Evolutionary conservation across 2,797 vertebrate genomes (phyloP), one percentile per base, ranked within the genome.

Genomic region (Paramormyrops hopkinsi): DNA sequence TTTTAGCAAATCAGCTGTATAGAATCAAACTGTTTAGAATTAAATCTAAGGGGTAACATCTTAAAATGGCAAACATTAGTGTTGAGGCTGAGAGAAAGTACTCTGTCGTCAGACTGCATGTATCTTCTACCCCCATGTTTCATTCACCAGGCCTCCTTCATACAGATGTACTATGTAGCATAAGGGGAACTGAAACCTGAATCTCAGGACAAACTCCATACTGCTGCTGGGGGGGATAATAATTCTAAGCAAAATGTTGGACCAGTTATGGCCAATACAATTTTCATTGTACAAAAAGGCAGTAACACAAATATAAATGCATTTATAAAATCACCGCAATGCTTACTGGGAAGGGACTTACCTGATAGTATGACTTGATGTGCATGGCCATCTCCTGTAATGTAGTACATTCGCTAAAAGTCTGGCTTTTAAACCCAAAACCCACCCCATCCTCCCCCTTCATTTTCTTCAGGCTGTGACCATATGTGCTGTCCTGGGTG

Each of bases 401-500:
- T 0, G 93, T 92, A 90, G 92, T 90, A 6, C 91, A 91, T 82
- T 92, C 69, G 0, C 0, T 19, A 0, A 0, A 0, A 88, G 29
- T 56, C n/a, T 7, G 56, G 56, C 2, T 7, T 59, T 59, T 59
- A 22, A 0, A n/a, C 4, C 0, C 4, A 8, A 3, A 2, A n/a
- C 8, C 62, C 2, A 1, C 4, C 62, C 3, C 73, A 19, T 53
- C 33, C 3, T 54, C 33, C n/a, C 17, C 46, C 50, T 44, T 88
- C 12, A 56, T 8, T 17, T 82, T 48, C 48, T 41, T 65, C 88
- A 88, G 73, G 25, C 17, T 79, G 0, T 0, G 0, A 41, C 89
- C 90, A 91, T 99, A 98, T 1, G 93, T 91, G 0, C 91, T 90
- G 90, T 98, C 97, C 92, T 98, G 97, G 90, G 97, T 97, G 93